Conservation (phyloP, 2,113 vertebrate species). For the Platycercus adscitus region DNA sequence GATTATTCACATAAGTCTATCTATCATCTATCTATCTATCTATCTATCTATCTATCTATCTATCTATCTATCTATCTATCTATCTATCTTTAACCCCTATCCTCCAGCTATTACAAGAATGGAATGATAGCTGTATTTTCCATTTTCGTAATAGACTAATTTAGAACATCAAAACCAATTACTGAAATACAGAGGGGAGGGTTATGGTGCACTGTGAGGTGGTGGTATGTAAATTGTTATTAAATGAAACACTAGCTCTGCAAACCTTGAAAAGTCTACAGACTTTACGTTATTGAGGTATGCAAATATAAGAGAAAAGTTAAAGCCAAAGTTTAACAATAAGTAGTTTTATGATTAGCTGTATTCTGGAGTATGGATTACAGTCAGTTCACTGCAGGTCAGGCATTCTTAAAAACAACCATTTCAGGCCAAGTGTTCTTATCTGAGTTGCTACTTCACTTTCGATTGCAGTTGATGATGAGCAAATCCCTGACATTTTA, state of each 20-base stretch:
- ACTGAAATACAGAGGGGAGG: not conserved
- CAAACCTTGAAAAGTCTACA: not conserved
- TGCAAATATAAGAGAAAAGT: not conserved
- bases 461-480: not conserved
- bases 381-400: not conserved
- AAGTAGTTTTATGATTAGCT: not conserved
- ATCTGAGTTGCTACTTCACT: not conserved
- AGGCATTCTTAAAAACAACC: not conserved
- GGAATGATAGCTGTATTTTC: not conserved
- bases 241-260: not conserved
- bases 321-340: not conserved
- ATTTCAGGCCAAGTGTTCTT: not conserved
- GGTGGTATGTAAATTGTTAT: not conserved
- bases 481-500: not conserved
- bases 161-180: not conserved
- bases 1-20: not conserved
- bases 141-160: not conserved
- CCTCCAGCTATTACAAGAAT: not conserved
- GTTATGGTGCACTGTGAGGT: not conserved
- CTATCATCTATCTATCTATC: not conserved
- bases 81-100: not conserved
- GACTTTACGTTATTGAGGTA: not conserved
- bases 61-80: not conserved
- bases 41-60: not conserved
- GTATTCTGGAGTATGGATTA: not conserved